Percentiles rank a stretch among this genome's conserved stretches.
phyloP scores from a whole-genome alignment of 2,797 vertebrate genomes.

The Helostoma temminkii region DNA sequence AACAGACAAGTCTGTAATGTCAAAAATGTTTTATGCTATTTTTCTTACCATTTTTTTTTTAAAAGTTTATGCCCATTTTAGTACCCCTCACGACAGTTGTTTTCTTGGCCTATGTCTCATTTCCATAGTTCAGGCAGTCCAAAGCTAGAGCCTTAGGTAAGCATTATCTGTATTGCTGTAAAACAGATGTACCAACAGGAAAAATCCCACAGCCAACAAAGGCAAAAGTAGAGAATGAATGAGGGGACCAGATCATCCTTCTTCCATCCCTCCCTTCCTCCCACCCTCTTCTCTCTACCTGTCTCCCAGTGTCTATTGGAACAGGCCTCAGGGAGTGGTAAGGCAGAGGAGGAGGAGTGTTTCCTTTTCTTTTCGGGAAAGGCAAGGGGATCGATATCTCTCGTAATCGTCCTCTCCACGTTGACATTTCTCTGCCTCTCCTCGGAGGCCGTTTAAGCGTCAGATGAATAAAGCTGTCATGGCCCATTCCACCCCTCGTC shows the following conservation, averaged over 20 bases:
- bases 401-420: slow-evolving; percentile 79
- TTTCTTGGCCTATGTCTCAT: neutral
- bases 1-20: slow-evolving; percentile 49
- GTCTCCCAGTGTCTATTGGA: slow-evolving; percentile 38
- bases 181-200: slow-evolving; percentile 67
- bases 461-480: slow-evolving; percentile 95
- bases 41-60: slow-evolving; percentile 8
- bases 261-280: slow-evolving; percentile 21
- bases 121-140: slow-evolving; percentile 21
- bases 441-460: slow-evolving; percentile 92
- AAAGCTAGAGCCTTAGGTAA: slow-evolving; percentile 54
- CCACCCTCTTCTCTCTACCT: slow-evolving; percentile 38
- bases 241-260: slow-evolving; percentile 35
- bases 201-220: slow-evolving; percentile 33
- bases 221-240: slow-evolving; percentile 36
- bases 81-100: slow-evolving; percentile 19
- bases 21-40: slow-evolving; percentile 43
- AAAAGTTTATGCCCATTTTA: slow-evolving; percentile 28
- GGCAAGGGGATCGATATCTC: slow-evolving; percentile 77
- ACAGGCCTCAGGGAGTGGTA: slow-evolving; percentile 46
- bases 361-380: slow-evolving; percentile 67
- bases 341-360: slow-evolving; percentile 39
- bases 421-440: slow-evolving; percentile 84
- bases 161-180: slow-evolving; percentile 74
- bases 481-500: slow-evolving; percentile 87